Base-by-base conservation (phyloP, 2,113 vertebrate genomes). In the Perccottus glenii region DNA sequence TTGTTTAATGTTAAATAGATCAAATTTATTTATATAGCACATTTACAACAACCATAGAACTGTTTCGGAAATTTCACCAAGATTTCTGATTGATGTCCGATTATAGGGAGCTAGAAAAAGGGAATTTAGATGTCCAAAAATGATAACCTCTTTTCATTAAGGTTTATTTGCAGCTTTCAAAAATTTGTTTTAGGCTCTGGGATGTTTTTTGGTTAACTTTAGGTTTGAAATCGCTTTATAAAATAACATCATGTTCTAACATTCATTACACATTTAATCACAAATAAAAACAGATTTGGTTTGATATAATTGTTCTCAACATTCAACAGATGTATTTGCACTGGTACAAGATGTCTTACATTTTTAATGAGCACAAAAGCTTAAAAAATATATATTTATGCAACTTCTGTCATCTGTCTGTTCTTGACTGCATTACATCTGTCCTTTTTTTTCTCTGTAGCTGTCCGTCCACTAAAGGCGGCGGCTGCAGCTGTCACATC, bases 381-480 rank as follows among this genome's bases (percentile, higher is more conserved):
- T 49, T 16, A 16, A 7, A 6, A 6, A 27, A 27, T 27, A 49
- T 16, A 15, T 27, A 19, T 49, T 27, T 19, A 9, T 49, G 15
- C 48, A 14, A 5, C 12, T 10, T 12, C 1, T 27, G 1, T 27
- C 19, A 27, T 27, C 19, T 27, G 19, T 1, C 19, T 27, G 19
- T 27, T 27, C 3, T 27, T 27, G 19, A 27, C 9, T 55, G 5
- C 10, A 11, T 46, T 38, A 2, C 6, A 1, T 59, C 4, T 32
- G 6, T 51, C 55, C 9, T 56, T 11, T 0, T 33, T n/a, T 51
- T 3, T 0, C 14, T 45, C 36, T n/a, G 1, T 64, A 56, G 5
- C 16, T 0, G 27, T 78, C 19, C 86, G 81, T 50, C 60, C 85
- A 38, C 16, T 82, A 0, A 86, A 72, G 60, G 60, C 84, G 1